Evolutionary conservation across 2,888 invertebrate genomes (phyloP), one percentile per base, ranked within the genome.

Genomic region (Campoplex nolae): DNA sequence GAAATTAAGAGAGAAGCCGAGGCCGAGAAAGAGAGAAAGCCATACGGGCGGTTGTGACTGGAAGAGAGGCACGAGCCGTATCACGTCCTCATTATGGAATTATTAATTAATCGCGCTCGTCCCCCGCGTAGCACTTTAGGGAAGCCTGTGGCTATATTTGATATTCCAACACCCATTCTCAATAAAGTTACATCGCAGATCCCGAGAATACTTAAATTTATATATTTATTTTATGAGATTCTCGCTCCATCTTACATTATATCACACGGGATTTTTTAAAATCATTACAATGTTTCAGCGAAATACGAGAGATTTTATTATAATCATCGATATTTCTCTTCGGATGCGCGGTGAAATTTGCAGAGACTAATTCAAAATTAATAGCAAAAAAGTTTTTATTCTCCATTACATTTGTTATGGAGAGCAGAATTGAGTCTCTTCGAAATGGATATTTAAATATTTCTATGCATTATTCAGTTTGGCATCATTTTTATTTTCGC

Each of bases 61-160:
- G 45, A 80, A 23, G 11, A 70, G 68, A 84, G 90, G 86, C 88
- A 88, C 88, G 88, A 89, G 86, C 89, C 87, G 54, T 90, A 89
- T 91, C 91, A 90, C 91, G 90, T 93, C 91, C 92, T 93, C 91
- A 93, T 93, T 93, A 92, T 91, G 90, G 92, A 91, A 92, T 87
- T 92, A 92, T 93, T 93, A 93, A 93, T 93, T 93, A 93, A 93
- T 93, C 91, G 91, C 48, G 91, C 48, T 38, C 76, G 70, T 42
- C 51, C 51, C 18, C 62, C 45, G 18, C 68, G 32, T 45, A 16
- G 75, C 68, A 67, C 68, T 75, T 58, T 42, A n/a, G 62, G 80
- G 51, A 78, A 45, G 58, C 45, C 75, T 38, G 58, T 73, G 75
- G 70, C 68, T 84, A 62, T 75, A 11, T 48, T 70, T 23, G 62